Evolutionary conservation across 2,113 vertebrate genomes (phyloP), one percentile per base, ranked within the genome.

Genomic region (Mus pahari): DNA sequence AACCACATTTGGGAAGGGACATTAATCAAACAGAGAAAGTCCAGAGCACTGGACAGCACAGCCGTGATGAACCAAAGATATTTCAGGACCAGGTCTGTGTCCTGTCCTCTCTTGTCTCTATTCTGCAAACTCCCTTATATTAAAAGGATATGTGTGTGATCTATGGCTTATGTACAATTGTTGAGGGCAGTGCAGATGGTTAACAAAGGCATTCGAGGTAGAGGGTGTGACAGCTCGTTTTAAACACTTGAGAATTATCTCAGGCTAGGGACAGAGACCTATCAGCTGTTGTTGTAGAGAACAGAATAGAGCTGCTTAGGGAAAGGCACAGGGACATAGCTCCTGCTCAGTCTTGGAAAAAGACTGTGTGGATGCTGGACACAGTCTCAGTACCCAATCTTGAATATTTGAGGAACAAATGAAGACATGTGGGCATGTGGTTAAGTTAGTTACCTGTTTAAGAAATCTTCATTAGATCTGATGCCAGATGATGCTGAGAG

Each of bases 1-100:
- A 95, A 74, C 36, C 48, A 39, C 5, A 36, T 60, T 75, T 91
- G 91, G 60, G 92, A 92, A 89, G 86, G 64, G 42, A 58, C 19
- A 45, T 11, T 81, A 17, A 78, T 71, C 28, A 26, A 13, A 39
- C 33, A 75, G 31, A 92, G 84, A 81, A 88, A 39, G 19, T 33
- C 45, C 53, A 73, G 48, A 53, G 71, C 50, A 10, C 2, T 26
- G n/a, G 9, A 31, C 2, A 28, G 14, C 50, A 36, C 24, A 24
- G 16, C 14, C 33, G 64, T 7, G 11, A 16, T 2, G 12, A 42
- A 60, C 58, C 36, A 7, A 4, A 60, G 28, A 39, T 55, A 42
- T 50, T 94, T 83, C 42, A 93, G 55, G 70, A 19, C 50, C n/a
- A 24, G 3, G 11, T 50, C 70, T 90, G 19, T 55, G 42, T 86